These are phyloP conservation scores for Lates calcarifer DNA, from an alignment of 2,113 vertebrate species.

Conservation along the genomic window DNA sequence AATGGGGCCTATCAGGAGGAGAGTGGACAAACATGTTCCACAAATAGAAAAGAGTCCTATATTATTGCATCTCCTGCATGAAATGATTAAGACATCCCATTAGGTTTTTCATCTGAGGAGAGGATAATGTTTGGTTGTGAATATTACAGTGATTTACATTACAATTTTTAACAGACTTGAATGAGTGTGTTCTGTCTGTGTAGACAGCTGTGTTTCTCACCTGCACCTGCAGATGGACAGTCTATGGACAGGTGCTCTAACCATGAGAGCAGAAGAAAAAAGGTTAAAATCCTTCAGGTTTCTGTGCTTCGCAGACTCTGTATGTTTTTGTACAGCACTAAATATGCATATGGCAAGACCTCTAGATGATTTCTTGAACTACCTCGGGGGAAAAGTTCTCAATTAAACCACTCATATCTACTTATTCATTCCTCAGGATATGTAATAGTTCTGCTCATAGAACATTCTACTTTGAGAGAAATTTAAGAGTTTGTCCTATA, in stretches of 20 bases:
- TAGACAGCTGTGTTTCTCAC: slow-evolving; percentile 50
- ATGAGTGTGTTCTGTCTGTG: slow-evolving; percentile 15
- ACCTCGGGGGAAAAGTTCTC: slow-evolving; percentile 34
- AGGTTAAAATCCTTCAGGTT: slow-evolving; percentile 19
- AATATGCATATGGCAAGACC: slow-evolving; percentile 55
- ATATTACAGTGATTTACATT: slow-evolving; percentile 53
- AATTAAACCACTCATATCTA: slow-evolving; percentile 7
- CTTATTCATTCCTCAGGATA: slow-evolving; percentile 13
- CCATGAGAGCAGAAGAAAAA: slow-evolving; percentile 23
- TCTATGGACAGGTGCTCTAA: slow-evolving; percentile 35
- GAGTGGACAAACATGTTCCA: slow-evolving; percentile 79
- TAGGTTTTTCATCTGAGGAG: slow-evolving; percentile 60
- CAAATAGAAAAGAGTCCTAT: slow-evolving; percentile 75
- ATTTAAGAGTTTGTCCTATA: slow-evolving; percentile 9
- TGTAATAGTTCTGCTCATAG: slow-evolving; percentile 5
- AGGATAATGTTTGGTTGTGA: slow-evolving; percentile 54
- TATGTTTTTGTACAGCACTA: slow-evolving; percentile 41
- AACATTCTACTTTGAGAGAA: slow-evolving; percentile 12
- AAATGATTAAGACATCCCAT: slow-evolving; percentile 75
- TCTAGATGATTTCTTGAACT: slow-evolving; percentile 36
- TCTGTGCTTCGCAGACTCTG: slow-evolving; percentile 37
- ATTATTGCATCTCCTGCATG: slow-evolving; percentile 70
- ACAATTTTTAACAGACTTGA: slow-evolving; percentile 37
- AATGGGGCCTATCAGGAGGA: slow-evolving; percentile 78
- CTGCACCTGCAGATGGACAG: slow-evolving; percentile 53